These are phyloP conservation scores for Drosophila antonietae DNA, from an alignment of 2,888 invertebrate genomes.

Conservation along the genomic window DNA sequence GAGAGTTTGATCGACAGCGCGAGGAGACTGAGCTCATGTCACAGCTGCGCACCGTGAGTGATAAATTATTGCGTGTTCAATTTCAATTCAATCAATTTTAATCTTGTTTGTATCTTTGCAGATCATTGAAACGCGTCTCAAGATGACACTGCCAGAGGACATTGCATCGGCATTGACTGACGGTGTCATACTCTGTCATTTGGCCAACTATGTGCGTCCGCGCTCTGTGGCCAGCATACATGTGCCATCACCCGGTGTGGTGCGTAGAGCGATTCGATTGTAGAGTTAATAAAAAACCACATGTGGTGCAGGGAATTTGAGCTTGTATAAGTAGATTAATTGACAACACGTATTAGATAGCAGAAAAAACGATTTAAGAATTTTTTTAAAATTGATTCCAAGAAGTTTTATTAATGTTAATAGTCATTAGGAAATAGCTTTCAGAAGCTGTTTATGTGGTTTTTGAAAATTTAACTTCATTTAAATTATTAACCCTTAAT, in stretches of 20 bases:
- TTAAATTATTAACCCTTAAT: too few relatives aligned
- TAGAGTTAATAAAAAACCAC: neutral
- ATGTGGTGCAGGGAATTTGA: neutral
- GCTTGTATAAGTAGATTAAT: neutral
- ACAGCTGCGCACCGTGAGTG: constrained; percentile 91
- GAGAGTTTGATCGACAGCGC: constrained; percentile 95
- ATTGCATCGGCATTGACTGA: constrained; percentile 93
- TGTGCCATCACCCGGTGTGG: constrained; percentile 96
- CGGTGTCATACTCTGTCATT: constrained; percentile 96
- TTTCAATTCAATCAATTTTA: neutral
- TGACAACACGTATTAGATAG: neutral
- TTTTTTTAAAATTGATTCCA: too few relatives aligned
- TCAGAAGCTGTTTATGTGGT: too few relatives aligned
- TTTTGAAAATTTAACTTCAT: too few relatives aligned
- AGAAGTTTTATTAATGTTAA: too few relatives aligned
- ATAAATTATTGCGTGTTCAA: neutral
- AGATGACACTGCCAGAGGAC: constrained; percentile 95
- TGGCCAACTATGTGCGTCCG: constrained; percentile 96
- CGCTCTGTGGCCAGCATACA: constrained; percentile 96
- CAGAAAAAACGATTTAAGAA: neutral
- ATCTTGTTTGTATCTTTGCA: constrained; percentile 82
- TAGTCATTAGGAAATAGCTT: too few relatives aligned
- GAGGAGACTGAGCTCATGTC: constrained; percentile 94
- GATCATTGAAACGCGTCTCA: constrained; percentile 95
- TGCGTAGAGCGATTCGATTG: constrained; percentile 85